Base-by-base conservation (phyloP, 2,888 invertebrate species). In the Apamea epomidion region DNA sequence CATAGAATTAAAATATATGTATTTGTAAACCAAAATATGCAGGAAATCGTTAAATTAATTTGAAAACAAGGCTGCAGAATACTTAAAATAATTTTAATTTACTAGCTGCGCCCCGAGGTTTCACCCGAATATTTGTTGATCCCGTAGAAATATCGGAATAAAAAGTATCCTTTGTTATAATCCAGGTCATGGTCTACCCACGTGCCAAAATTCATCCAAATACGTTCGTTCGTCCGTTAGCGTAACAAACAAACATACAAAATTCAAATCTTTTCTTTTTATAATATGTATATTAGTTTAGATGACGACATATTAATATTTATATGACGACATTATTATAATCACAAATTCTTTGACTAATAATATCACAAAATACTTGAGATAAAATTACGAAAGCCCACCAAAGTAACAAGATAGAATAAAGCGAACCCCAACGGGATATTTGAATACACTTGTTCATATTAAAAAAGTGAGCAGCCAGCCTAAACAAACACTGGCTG, bases 401-500 rank as follows among this genome's bases (percentile, higher is more conserved):
- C 25, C 16, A 32, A 81, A 75, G 45, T 67, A 75, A 67, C 21
- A 64, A 18, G 48, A 64, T 18, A 37, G n/a, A 72, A 65, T 64
- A 68, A 73, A 70, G 37, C n/a, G 12, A 64, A 60, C 25, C 21
- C 21, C 29, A 37, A 67, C 65, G 70, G 48, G 75, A 78, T 82
- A 70, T 82, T 67, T 69, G 62, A 77, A 80, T 78, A 84, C 65
- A 87, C 80, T 78, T 65, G 60, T 69, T 87, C 68, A 62, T 84
- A 76, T 76, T 74, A 67, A 81, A 87, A 82, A 87, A 87, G 72
- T 81, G 72, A 65, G 64, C 72, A 74, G 68, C 4, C 67, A 73
- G 67, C 88, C 86, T 86, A 80, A 85, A 79, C 69, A 82, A 87
- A 87, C 82, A 82, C 48, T 42, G 64, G 68, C 32, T 68, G n/a